phyloP scores from a whole-genome alignment of 2,113 vertebrate species.

The Platycercus adscitus region DNA sequence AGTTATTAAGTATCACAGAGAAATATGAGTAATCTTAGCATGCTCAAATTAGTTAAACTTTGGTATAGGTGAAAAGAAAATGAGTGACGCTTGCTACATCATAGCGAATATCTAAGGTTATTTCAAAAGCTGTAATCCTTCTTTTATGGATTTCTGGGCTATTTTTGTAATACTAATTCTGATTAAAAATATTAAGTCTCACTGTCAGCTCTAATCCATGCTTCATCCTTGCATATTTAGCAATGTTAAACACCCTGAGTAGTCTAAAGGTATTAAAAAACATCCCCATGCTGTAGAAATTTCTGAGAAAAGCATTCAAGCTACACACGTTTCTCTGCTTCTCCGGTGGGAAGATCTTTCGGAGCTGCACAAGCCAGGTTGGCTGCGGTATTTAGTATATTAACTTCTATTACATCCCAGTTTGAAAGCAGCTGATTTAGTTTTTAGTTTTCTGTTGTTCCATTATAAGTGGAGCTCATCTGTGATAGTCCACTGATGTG shows the following conservation, averaged over 20 bases:
- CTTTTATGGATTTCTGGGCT: neutral
- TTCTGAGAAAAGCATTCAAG: neutral
- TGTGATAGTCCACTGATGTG: neutral
- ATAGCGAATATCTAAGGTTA: neutral
- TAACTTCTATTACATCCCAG: neutral
- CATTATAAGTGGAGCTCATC: neutral
- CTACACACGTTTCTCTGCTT: fast-evolving
- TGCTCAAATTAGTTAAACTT: neutral
- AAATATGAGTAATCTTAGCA: neutral
- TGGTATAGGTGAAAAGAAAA: neutral
- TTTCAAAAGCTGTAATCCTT: constrained; percentile 2
- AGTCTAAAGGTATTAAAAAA: neutral
- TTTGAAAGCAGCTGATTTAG: neutral
- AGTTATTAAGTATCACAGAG: neutral
- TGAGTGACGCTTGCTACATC: neutral
- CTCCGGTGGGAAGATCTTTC: neutral
- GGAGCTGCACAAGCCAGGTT: neutral
- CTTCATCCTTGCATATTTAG: neutral
- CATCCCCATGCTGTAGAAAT: neutral
- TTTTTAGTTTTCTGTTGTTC: neutral
- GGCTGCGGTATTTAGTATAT: neutral
- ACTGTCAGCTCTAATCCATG: constrained; percentile 5
- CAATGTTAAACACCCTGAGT: neutral
- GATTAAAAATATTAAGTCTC: constrained; percentile 20
- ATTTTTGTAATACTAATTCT: constrained; percentile 46